Base-by-base conservation (phyloP, 2,797 vertebrate species). In the Pangasius krempfi region DNA sequence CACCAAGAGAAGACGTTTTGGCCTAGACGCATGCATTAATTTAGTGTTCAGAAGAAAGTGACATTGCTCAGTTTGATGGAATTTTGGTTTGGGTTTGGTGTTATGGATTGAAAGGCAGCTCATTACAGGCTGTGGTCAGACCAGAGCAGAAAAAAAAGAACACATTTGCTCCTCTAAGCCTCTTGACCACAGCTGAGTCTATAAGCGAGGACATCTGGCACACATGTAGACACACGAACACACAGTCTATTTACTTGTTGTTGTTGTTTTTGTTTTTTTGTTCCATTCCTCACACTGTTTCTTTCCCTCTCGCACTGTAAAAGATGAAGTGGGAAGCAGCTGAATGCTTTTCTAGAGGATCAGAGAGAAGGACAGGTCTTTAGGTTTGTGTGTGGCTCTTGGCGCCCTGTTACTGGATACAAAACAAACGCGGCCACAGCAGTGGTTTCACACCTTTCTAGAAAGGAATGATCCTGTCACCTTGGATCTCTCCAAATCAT, bases 321-420 rank as follows among this genome's bases (percentile, higher is more conserved):
- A 85, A 86, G 85, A 90, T 87, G 72, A 90, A 89, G 87, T 82
- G 33, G 66, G 81, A 50, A 54, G 37, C 76, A 88, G 72, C 81
- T 87, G 76, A 90, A 89, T 82, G 87, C 75, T 52, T 89, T 81
- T 81, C 27, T 64, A 87, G 88, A 87, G 83, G 90, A 89, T 90
- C 88, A 73, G 84, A 88, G 86, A 82, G 66, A 27, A 60, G 58
- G 84, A 22, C 62, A 37, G 66, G 81, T 75, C 76, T 73, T 84
- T 87, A 58, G 62, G 83, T 84, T 66, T 70, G 75, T 7, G 14
- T 83, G 18, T 37, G 79, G 82, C 84, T 68, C 54, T 81, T 85
- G 85, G 73, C 78, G 79, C 70, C 76, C 50, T 86, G 60, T 78
- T 86, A 47, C 54, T 27, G 18, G 18, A 83, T 70, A 84, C 70